A percentile compares a stretch with the other conserved stretches of the same genome.
phyloP scores from a whole-genome alignment of 2,888 invertebrate genomes.

The Diplolepis rosae region DNA sequence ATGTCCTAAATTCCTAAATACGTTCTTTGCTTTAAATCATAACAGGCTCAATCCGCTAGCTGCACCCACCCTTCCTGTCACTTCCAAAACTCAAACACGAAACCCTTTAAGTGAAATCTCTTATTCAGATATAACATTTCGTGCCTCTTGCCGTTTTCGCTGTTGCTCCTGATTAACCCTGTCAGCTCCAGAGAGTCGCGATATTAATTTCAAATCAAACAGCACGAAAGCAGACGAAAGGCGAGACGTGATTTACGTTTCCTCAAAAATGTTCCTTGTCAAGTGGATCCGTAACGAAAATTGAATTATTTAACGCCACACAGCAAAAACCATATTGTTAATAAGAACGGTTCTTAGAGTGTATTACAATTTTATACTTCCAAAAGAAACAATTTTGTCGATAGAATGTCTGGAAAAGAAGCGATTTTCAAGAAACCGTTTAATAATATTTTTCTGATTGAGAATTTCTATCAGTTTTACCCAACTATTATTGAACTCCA shows the following conservation, averaged over 20 bases:
- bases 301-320: not conserved
- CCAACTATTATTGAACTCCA: too few relatives aligned
- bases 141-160: conserved; percentile 55
- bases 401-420: too few relatives aligned
- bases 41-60: conserved; percentile 39
- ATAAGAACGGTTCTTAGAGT: too few relatives aligned
- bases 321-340: too few relatives aligned
- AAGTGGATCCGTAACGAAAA: not conserved
- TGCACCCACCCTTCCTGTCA: conserved; percentile 68
- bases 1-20: conserved; percentile 3
- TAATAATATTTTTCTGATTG: too few relatives aligned
- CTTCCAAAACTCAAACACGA: conserved; percentile 73
- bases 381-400: too few relatives aligned
- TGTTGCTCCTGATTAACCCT: conserved; percentile 70
- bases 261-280: not conserved
- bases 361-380: too few relatives aligned
- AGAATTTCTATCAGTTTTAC: too few relatives aligned
- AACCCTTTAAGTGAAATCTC: conserved; percentile 74
- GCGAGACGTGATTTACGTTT: conserved; percentile 26
- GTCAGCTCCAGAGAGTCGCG: conserved; percentile 72
- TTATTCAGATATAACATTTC: conserved; percentile 72
- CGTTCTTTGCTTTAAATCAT: conserved; percentile 8
- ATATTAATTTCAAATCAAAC: conserved; percentile 73
- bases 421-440: too few relatives aligned
- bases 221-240: conserved; percentile 51